Base-by-base conservation (phyloP, 2,888 invertebrate species). In the Amphipoea oculea region DNA sequence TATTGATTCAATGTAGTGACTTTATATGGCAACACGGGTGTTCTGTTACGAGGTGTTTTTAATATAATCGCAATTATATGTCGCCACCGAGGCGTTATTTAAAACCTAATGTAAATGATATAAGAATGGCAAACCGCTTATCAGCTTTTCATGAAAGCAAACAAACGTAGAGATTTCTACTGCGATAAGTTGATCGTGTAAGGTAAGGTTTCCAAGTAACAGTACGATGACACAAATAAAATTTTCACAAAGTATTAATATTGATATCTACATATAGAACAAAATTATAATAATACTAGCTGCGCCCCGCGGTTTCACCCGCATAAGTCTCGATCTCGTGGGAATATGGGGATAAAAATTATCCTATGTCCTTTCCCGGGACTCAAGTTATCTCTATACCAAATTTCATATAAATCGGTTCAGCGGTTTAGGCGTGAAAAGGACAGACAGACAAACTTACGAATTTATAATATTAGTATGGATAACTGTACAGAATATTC, bases 71-170 rank as follows among this genome's bases (percentile, higher is more conserved):
- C 82, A 88, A 86, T 86, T 81, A 82, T 79, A 79, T 86, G 90
- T 89, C 90, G 90, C 89, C 90, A 86, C 68, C 54, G 73, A 79
- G 89, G 83, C 88, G 89, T 86, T 85, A 88, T 85, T 87, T 89
- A 87, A 90, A 91, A 86, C 89, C 90, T 76, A 87, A 84, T 89
- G 89, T 89, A 92, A 92, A 92, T 89, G 86, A 89, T 78, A 89
- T 79, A 87, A 88, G 87, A 91, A 91, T 88, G 81, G 88, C 89
- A 90, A 90, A 88, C 73, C 65, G 82, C 90, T 92, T 92, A 92
- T 93, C 92, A 92, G 89, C 73, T 85, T 89, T 90, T 91, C 83
- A 90, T 89, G 80, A 86, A 86, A 87, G 83, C 86, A 92, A 92
- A 91, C 89, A 91, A 88, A 89, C 79, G 86, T 87, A 74, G 78